Base-by-base conservation (phyloP, 2,113 vertebrate genomes). In the Eleginops maclovinus region DNA sequence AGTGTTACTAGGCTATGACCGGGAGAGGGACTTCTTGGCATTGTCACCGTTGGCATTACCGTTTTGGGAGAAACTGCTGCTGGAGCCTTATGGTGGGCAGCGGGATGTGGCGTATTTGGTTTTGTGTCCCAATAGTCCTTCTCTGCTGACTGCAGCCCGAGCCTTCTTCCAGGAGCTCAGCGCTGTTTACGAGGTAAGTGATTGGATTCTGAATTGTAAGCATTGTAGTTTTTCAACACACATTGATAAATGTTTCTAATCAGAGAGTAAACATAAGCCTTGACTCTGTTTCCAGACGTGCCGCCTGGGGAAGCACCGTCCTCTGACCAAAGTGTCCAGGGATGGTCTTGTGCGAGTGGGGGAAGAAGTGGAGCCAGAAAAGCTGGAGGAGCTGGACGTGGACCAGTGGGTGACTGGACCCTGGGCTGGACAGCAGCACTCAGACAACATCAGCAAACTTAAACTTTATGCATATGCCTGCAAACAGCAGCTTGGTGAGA, bases 91-190 rank as follows among this genome's bases (percentile, higher is more conserved):
- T 0, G 98, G 97, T 43, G 97, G 97, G 46, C 98, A 97, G 85
- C 95, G 97, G 65, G 98, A 99, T 63, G 96, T 97, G 16, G 98
- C 97, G 41, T 99, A 98, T 81, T 94, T 99, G 77, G 98, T 99
- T 86, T 95, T 99, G 86, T 99, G 98, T 92, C 98, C 98, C 28
- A 97, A 97, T 91, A 98, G 97, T 13, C 95, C 96, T 83, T 94
- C 96, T 88, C 95, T 99, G 89, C 93, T 99, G 92, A 92, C 96
- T 13, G 97, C 97, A 90, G 96, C 97, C 87, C 95, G 93, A 87
- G 92, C 95, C 90, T 99, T 99, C 94, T 98, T 99, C 94, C 97
- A 96, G 95, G 98, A 99, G 94, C 96, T 99, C 89, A 97, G 98
- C 21, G 94, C 98, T 74, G 98, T 99, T 46, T 99, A 99, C 0